phyloP scores from a whole-genome alignment of 1,140 invertebrate species.

The Drosophila insularis region DNA sequence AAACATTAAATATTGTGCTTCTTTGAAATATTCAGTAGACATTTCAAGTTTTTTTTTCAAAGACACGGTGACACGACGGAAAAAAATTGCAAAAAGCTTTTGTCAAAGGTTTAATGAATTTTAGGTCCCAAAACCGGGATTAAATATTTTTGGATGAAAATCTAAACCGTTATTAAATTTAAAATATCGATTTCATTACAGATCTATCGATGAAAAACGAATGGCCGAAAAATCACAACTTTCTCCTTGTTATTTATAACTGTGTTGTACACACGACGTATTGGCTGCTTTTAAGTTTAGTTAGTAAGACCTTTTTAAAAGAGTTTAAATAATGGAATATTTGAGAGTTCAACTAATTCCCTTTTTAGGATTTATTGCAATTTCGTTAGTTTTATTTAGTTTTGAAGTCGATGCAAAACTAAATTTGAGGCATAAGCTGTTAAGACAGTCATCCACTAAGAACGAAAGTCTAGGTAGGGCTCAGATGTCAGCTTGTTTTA shows the following conservation, averaged over 20 bases:
- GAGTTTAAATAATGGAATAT: background rate
- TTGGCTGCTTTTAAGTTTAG: background rate
- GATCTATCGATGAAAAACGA: background rate
- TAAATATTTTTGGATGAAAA: too few species aligned
- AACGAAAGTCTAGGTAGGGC: slow-evolving; percentile 47
- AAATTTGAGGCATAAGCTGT: slow-evolving; percentile 28
- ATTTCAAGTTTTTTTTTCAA: too few species aligned
- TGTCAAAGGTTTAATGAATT: too few species aligned
- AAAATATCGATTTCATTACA: too few species aligned
- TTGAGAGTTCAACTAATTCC: background rate
- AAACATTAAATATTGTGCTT: too few species aligned
- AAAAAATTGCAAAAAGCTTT: too few species aligned
- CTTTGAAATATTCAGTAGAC: too few species aligned
- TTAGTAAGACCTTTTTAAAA: background rate
- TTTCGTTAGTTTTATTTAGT: slow-evolving; percentile 24
- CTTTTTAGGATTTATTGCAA: background rate
- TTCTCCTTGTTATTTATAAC: background rate
- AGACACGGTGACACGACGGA: too few species aligned
- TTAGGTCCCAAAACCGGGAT: too few species aligned
- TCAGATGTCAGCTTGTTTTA: background rate
- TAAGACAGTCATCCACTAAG: slow-evolving; percentile 18
- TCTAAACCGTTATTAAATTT: too few species aligned
- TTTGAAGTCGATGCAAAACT: slow-evolving; percentile 26
- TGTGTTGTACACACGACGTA: background rate
- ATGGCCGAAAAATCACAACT: background rate